phyloP scores from a whole-genome alignment of 23 tunicate species.

The Diplosoma virens region DNA sequence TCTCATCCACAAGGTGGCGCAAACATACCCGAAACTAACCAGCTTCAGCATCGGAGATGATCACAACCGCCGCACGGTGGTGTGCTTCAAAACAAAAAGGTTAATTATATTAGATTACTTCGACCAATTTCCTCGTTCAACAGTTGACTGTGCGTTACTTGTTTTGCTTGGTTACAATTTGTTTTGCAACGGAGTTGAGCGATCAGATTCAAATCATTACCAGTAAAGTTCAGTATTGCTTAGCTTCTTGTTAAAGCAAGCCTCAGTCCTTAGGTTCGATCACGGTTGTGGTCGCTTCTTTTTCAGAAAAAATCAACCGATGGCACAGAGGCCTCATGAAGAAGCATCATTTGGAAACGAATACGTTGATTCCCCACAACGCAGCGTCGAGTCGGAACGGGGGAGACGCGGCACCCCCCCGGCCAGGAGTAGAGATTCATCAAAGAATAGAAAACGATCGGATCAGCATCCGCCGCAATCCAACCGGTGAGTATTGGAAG shows the following conservation, averaged over 20 bases:
- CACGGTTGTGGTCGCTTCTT: too few species aligned
- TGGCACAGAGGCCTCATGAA: slow-evolving; percentile 15
- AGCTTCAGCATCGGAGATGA: slow-evolving; percentile 88
- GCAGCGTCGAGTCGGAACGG: slow-evolving; percentile 18
- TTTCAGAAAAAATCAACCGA: slow-evolving; percentile 25
- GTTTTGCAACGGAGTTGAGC: too few species aligned
- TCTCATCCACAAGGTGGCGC: slow-evolving; percentile 85
- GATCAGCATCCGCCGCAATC: slow-evolving; percentile 10
- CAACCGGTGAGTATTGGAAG: not conserved
- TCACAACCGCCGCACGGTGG: slow-evolving; percentile 57
- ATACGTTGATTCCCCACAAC: slow-evolving; percentile 31
- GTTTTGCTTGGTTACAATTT: too few species aligned
- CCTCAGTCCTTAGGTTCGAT: too few species aligned
- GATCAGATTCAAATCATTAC: too few species aligned
- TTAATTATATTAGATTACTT: too few species aligned
- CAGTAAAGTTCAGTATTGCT: too few species aligned
- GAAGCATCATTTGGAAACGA: slow-evolving; percentile 28
- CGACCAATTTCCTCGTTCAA: too few species aligned
- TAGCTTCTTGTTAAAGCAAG: too few species aligned
- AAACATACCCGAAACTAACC: slow-evolving; percentile 63
- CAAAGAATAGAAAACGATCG: slow-evolving; percentile 32
- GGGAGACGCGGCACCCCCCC: slow-evolving; percentile 25
- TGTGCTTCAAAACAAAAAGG: too few species aligned
- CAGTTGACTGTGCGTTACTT: too few species aligned
- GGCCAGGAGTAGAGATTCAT: slow-evolving; percentile 56